phyloP scores from a whole-genome alignment of 1,140 invertebrate species.

The Trissolcus basalis region DNA sequence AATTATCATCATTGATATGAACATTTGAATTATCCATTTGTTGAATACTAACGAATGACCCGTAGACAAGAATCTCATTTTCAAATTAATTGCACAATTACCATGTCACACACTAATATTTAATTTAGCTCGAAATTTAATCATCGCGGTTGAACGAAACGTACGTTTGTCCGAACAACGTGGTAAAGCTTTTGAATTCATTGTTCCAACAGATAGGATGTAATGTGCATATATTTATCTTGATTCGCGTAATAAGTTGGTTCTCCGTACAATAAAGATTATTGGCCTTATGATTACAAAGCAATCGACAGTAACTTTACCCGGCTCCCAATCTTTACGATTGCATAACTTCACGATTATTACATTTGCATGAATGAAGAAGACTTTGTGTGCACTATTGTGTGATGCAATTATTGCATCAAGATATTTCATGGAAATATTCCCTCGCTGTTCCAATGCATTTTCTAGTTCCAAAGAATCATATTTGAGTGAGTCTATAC shows the following conservation, averaged over 20 bases:
- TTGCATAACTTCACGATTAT: slow-evolving; percentile 29
- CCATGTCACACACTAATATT: slow-evolving; percentile 20
- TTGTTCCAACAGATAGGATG: slow-evolving; percentile 2
- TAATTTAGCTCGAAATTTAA: slow-evolving; percentile 35
- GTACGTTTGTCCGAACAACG: not conserved
- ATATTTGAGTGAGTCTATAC: no score
- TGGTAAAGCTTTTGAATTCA: slow-evolving; percentile 8
- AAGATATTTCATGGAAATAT: slow-evolving; percentile 55
- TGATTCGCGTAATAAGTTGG: slow-evolving; percentile 4
- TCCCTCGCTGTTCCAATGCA: slow-evolving; percentile 5
- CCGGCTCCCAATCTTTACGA: slow-evolving; percentile 19
- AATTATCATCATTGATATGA: no score
- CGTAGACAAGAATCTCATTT: slow-evolving; percentile 24
- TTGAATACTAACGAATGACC: slow-evolving; percentile 14
- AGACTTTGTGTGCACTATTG: slow-evolving; percentile 15
- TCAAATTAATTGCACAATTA: slow-evolving; percentile 13
- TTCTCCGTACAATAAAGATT: slow-evolving; percentile 3
- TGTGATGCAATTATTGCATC: slow-evolving; percentile 41
- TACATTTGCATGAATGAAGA: slow-evolving; percentile 33
- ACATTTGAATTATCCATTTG: slow-evolving; percentile 14
- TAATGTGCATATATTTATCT: slow-evolving; percentile 8
- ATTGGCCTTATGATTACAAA: slow-evolving; percentile 36
- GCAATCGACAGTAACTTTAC: slow-evolving; percentile 36
- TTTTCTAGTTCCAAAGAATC: no score
- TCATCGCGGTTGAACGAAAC: slow-evolving; percentile 6